Evolutionary conservation across 2,888 invertebrate genomes (phyloP).

Genomic region (Caenorhabditis parvicauda): DNA sequence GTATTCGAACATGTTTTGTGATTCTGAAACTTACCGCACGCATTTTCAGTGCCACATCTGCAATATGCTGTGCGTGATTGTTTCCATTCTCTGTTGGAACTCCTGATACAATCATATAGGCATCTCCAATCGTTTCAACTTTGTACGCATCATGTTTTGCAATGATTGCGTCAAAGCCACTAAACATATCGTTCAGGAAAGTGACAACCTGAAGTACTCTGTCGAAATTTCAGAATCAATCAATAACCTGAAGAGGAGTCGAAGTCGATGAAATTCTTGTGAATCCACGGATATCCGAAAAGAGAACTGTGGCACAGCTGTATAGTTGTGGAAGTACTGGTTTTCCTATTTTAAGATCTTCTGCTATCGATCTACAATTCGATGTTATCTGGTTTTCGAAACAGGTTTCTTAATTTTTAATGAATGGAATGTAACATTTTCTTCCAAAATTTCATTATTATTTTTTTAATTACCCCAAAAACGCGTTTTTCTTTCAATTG

Average conservation of each 20-base stretch:
- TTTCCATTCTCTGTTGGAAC: constrained; percentile 61
- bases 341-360: constrained; percentile 59
- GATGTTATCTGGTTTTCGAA: not conserved
- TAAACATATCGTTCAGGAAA: constrained; percentile 61
- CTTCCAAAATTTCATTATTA: no score
- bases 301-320: constrained; percentile 57
- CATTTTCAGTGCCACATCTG: constrained; percentile 61
- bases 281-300: constrained; percentile 59
- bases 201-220: constrained; percentile 47
- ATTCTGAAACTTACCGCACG: constrained; percentile 36
- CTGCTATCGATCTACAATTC: constrained; percentile 53
- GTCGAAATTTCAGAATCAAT: not conserved
- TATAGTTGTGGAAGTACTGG: constrained; percentile 60
- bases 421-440: not conserved
- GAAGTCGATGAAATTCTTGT: constrained; percentile 61
- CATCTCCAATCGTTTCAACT: constrained; percentile 59
- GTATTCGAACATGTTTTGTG: not conserved
- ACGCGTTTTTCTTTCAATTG: no score
- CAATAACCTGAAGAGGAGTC: constrained; percentile 53
- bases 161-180: constrained; percentile 61
- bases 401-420: not conserved
- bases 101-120: constrained; percentile 61
- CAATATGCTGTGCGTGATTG: constrained; percentile 57
- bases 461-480: no score
- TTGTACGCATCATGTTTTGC: constrained; percentile 62